Evolutionary conservation across 2,888 invertebrate species (phyloP), one percentile per base, ranked within the genome.

Genomic region (Zonitis immaculata): DNA sequence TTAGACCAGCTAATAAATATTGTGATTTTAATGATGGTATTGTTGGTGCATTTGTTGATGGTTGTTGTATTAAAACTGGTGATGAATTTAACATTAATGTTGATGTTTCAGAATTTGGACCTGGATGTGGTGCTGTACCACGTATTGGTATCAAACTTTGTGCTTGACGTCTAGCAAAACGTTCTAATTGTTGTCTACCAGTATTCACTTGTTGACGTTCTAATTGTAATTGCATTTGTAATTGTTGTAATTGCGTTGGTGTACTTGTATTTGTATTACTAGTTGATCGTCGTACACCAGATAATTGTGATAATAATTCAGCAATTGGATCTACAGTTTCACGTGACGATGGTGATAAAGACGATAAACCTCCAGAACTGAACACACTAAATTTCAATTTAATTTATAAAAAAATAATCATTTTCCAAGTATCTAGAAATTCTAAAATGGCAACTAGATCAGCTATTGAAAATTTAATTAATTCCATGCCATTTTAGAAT

Each of bases 261-360:
- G 83, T 82, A 66, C 79, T 80, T 61, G 78, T 79, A 63, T 77
- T 78, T 54, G 77, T 77, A 61, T 73, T 75, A 56, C 79, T 79
- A 46, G 82, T 80, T 52, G 80, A 79, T 68, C 92, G 87, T 70
- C 96, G 82, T 63, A 95, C 95, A 68, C 95, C 95, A 47, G 95
- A 95, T 75, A 97, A 81, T 79, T 96, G 96, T 54, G 95, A 95
- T 62, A 97, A 80, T 62, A 97, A 81, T 80, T 97, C 97, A 60
- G 95, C 93, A 71, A 96, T 96, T 56, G 96, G 96, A 80, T 97
- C 97, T 60, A 95, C 95, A 60, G 91, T 87, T 76, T 95, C 95
- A 67, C 95, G 86, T 70, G 89, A 89, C 69, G 88, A 92, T 64
- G 95, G 93, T 67, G 91, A 91, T 70, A 91, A 78, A 64, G 90